Base-by-base conservation (phyloP, 1,140 invertebrate genomes). In the Drosophila erecta region DNA sequence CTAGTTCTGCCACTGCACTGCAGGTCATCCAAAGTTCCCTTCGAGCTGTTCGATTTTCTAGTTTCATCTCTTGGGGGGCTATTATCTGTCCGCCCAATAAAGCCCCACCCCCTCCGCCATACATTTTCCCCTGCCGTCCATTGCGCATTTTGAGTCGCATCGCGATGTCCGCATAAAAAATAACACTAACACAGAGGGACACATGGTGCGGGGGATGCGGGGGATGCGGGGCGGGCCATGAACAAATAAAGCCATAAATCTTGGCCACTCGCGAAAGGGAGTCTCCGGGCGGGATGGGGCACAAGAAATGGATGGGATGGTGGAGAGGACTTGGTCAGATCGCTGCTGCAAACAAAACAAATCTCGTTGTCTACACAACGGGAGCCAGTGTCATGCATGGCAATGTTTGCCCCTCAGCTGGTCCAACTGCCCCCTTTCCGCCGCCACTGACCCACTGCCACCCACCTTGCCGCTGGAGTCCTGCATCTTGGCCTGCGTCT, bases 221-320 rank as follows among this genome's bases (percentile, higher is more conserved):
- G 14, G 15, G 24, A 3, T 12, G 22, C 22, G 46, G 24, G 24
- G 24, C 24, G 43, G 61, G 77, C 73, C 70, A 56, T 77, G 74
- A 78, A 85, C 81, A 85, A 85, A 85, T 85, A 85, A 85, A 85
- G 77, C 72, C 77, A 85, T 85, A 85, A 85, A 85, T 85, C 81
- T 85, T 86, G 65, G 81, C 62, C 76, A 70, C 65, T 70, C 64
- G 73, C 56, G 60, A 59, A 49, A 69, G 55, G 30, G 41, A 20
- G 6, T 33, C 38, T 30, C 43, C 27, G 1, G 0, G 33, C 17
- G 7, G 3, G 14, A 1, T 14, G 22, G 14, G 2, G 11, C 27
- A 15, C 10, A 0, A 8, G 30, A n/a, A 17, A 17, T 33, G 12
- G 22, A 14, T 30, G n/a, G 15, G 27, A 2, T 37, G 71, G 37